These are phyloP conservation scores for Teleiodes luculella DNA, from an alignment of 2,888 invertebrate genomes.

Conservation along the genomic window DNA sequence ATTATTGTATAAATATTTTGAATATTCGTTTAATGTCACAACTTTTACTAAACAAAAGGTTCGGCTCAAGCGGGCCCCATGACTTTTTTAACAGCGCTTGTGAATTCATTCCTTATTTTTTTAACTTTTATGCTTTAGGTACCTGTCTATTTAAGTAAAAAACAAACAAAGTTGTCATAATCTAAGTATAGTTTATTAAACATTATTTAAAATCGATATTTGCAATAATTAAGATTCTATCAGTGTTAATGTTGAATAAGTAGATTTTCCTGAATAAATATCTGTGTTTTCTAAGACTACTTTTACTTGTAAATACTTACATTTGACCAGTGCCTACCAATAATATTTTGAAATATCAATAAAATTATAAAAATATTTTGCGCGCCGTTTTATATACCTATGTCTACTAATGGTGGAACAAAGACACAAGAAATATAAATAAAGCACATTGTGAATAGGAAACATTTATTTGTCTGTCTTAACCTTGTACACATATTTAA, in stretches of 20 bases:
- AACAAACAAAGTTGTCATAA: background rate
- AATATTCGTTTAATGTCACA: too few relatives aligned
- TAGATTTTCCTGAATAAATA: conserved; percentile 62
- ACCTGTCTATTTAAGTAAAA: background rate
- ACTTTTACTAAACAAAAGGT: too few relatives aligned
- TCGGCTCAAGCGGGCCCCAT: too few relatives aligned
- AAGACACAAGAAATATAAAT: background rate
- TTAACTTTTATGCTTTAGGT: too few relatives aligned
- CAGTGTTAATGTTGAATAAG: conserved; percentile 50
- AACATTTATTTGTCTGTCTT: background rate
- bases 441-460: too few relatives aligned
- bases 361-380: too few relatives aligned
- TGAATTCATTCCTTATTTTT: background rate
- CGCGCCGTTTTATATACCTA: too few relatives aligned
- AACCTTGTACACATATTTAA: background rate
- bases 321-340: too few relatives aligned
- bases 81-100: too few relatives aligned
- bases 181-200: background rate
- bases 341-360: too few relatives aligned
- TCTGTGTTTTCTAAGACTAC: conserved; percentile 45
- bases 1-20: too few relatives aligned
- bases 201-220: background rate
- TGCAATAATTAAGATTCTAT: conserved; percentile 27
- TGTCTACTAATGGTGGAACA: too few relatives aligned
- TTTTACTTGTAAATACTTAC: background rate